phyloP scores from a whole-genome alignment of 2,888 invertebrate species.

The Uropetala carovei region DNA sequence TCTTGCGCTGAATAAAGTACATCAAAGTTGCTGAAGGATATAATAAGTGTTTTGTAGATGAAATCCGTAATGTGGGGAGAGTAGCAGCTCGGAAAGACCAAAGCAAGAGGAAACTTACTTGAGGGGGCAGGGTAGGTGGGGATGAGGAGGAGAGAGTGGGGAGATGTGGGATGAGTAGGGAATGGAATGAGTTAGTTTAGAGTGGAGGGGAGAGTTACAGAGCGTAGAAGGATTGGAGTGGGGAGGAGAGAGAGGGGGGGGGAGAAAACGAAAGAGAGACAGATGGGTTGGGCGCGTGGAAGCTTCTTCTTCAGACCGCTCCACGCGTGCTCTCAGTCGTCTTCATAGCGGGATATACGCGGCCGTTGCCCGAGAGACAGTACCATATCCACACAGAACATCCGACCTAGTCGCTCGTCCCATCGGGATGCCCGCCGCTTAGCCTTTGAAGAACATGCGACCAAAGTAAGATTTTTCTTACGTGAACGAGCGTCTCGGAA shows the following conservation, averaged over 20 bases:
- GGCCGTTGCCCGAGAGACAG: conserved; percentile 9
- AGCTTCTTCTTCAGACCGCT: neutral
- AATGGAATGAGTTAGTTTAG: neutral
- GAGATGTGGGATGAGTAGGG: neutral
- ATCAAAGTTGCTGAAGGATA: neutral
- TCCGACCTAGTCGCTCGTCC: neutral
- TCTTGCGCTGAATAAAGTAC: neutral
- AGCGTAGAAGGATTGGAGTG: neutral
- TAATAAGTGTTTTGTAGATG: neutral
- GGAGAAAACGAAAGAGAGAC: conserved; percentile 20
- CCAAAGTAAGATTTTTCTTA: neutral
- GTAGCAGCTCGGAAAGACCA: neutral
- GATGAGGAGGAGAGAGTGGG: neutral
- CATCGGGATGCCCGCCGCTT: neutral
- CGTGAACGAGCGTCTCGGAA: neutral
- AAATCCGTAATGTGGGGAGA: neutral
- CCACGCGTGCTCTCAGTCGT: conserved; percentile 52
- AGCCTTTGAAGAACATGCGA: neutral
- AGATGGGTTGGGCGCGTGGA: conserved; percentile 12
- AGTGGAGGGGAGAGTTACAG: neutral
- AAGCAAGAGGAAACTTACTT: neutral
- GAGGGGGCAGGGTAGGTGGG: neutral
- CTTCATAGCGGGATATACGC: conserved; percentile 51
- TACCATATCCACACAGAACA: neutral
- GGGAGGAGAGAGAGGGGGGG: neutral